Base-by-base conservation (phyloP, 2,113 vertebrate genomes). In the Charina bottae region DNA sequence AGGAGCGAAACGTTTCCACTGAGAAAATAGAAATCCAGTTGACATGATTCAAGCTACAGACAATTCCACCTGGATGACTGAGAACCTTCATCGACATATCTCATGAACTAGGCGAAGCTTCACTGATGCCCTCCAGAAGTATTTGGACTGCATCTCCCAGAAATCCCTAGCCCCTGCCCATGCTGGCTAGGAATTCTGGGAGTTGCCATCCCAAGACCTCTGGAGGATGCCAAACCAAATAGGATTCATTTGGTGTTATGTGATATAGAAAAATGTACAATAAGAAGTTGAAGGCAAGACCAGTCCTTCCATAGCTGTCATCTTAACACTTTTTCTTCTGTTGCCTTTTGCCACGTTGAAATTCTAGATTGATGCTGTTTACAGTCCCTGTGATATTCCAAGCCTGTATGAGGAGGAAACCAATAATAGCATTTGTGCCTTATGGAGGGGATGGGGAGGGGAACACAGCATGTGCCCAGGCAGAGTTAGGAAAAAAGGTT, bases 401-500 rank as follows among this genome's bases (percentile, higher is more conserved):
- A 58, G 68, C 6, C 68, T 42, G 37, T 37, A 26, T 42, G 33
- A 83, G 6, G 13, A 10, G 49, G 68, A 55, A 83, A 83, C 62
- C 64, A 42, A 83, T 90, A 83, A 90, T 90, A 78, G 54, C 68
- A 28, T 58, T 90, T 83, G 33, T 28, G 72, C 72, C 89, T 83
- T 58, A 55, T 21, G 89, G 53, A 53, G 42, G 83, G 83, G 83
- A 53, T 26, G 60, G 55, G 85, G 55, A 58, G 1, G 28, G 6
- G 21, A 46, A 24, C 54, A 28, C 68, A 90, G n/a, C 6, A 33
- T 26, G 53, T 90, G 53, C 64, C 68, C 33, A 58, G 68, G n/a
- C 49, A 89, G 54, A 83, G 33, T 24, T 24, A 83, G n/a, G 33
- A 56, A 28, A 78, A 42, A 83, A 10, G 54, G 23, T 42, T 58